These are phyloP conservation scores for Heliconius hewitsoni DNA, from an alignment of 1,140 invertebrate species.

Conservation along the genomic window DNA sequence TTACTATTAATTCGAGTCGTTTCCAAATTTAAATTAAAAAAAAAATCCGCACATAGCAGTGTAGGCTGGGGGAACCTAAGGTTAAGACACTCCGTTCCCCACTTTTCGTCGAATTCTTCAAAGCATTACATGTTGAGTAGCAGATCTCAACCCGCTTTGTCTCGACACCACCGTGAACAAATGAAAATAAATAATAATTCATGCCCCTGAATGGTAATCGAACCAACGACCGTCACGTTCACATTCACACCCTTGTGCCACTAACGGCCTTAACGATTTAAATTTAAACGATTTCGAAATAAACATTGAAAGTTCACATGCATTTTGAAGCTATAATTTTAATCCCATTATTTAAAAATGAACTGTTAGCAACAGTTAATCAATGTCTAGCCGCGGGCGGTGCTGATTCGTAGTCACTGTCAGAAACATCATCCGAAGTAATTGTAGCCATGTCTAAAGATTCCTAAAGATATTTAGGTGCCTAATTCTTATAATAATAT, in stretches of 20 bases:
- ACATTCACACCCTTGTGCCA: background rate
- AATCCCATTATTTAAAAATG: conserved; percentile 9
- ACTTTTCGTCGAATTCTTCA: too few species aligned
- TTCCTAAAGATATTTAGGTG: background rate
- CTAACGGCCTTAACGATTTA: background rate
- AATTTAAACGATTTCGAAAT: conserved; percentile 9
- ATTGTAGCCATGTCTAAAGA: conserved; percentile 10
- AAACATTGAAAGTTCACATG: conserved; percentile 4
- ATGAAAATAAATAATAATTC: too few species aligned
- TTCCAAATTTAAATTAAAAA: too few species aligned
- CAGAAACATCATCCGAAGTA: conserved; percentile 31
- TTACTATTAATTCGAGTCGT: too few species aligned
- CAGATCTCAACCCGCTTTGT: too few species aligned
- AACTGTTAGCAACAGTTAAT: conserved; percentile 35
- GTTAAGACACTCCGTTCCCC: too few species aligned
- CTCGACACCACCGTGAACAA: too few species aligned
- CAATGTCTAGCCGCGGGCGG: conserved; percentile 39
- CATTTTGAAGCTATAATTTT: conserved; percentile 5
- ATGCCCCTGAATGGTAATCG: too few species aligned
- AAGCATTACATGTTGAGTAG: too few species aligned
- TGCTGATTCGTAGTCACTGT: conserved; percentile 27
- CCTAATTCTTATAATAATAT: background rate
- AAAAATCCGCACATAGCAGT: too few species aligned
- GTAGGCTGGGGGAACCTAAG: too few species aligned
- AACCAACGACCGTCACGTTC: too few species aligned